Conservation (phyloP, 1,140 invertebrate species). For the Ips typographus region DNA sequence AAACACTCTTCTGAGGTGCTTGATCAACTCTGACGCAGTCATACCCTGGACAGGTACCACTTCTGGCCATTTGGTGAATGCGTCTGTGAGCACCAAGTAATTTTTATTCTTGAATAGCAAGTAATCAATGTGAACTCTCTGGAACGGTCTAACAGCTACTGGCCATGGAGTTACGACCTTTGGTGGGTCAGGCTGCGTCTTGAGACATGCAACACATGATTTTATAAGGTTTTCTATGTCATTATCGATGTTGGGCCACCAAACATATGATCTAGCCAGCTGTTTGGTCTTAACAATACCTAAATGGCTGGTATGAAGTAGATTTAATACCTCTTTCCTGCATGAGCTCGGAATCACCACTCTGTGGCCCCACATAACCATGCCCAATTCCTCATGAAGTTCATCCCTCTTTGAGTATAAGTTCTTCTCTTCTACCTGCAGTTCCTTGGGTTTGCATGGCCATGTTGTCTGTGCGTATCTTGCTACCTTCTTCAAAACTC, state of each 20-base stretch:
- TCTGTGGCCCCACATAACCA: conserved; percentile 42
- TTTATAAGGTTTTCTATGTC: conserved; percentile 23
- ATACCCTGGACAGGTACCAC: conserved; percentile 35
- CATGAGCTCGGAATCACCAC: conserved; percentile 50
- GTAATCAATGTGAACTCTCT: conserved; percentile 48
- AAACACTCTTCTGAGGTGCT: conserved; percentile 28
- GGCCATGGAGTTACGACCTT: conserved; percentile 45
- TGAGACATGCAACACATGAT: conserved; percentile 40
- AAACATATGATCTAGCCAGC: conserved; percentile 51
- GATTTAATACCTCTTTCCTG: conserved; percentile 41
- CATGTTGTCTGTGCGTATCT: conserved; percentile 14
- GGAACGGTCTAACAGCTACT: conserved; percentile 48
- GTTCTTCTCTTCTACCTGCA: no score
- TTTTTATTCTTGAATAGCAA: conserved; percentile 43
- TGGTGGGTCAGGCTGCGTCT: conserved; percentile 39
- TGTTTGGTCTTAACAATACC: conserved; percentile 54
- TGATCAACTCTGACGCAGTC: conserved; percentile 32
- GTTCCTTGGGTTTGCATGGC: conserved; percentile 12
- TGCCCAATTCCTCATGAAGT: conserved; percentile 38
- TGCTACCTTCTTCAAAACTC: not conserved
- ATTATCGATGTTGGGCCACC: conserved; percentile 53
- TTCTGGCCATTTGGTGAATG: conserved; percentile 47
- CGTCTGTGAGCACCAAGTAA: conserved; percentile 43
- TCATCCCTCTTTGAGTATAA: conserved; percentile 10
- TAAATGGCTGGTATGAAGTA: conserved; percentile 52